Evolutionary conservation across 2,888 invertebrate genomes (phyloP).

Genomic region (Thera britannica): DNA sequence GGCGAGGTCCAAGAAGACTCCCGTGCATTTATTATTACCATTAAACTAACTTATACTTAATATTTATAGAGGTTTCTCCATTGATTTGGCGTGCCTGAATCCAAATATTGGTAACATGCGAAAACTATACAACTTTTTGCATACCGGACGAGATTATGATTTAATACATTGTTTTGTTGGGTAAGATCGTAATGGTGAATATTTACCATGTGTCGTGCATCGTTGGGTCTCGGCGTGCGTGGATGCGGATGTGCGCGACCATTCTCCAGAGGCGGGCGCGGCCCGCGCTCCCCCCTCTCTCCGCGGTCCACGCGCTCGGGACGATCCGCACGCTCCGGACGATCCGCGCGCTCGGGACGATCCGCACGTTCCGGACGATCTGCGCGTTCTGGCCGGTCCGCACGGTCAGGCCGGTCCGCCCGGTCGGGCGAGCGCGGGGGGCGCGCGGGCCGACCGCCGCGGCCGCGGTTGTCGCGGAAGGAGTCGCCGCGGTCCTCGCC

Average conservation of each 20-base stretch:
- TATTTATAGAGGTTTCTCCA: no score
- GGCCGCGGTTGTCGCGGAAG: constrained; percentile 39
- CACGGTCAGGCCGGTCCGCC: constrained; percentile 12
- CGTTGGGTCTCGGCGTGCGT: constrained; percentile 48
- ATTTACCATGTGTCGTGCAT: constrained; percentile 39
- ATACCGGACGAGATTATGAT: no score
- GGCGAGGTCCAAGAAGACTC: no score
- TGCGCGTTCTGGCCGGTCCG: constrained; percentile 37
- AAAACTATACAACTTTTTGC: no score
- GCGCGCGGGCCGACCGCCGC: constrained; percentile 36
- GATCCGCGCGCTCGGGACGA: constrained; percentile 43
- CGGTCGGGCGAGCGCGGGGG: constrained; percentile 51
- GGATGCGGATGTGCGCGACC: constrained; percentile 61
- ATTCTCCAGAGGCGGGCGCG: constrained; percentile 69
- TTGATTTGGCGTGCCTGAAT: no score
- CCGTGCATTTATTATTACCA: no score
- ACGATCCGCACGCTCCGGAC: constrained; percentile 41
- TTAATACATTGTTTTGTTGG: no score
- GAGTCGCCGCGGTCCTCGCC: constrained; percentile 84
- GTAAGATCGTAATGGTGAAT: not conserved
- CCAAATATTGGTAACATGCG: no score
- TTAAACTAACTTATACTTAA: no score
- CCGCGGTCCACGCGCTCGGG: constrained; percentile 38
- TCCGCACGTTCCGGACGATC: constrained; percentile 48
- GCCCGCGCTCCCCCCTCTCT: constrained; percentile 51